Evolutionary conservation across 2,797 vertebrate genomes (phyloP), one percentile per base, ranked within the genome.

Genomic region (Cuculus canorus): DNA sequence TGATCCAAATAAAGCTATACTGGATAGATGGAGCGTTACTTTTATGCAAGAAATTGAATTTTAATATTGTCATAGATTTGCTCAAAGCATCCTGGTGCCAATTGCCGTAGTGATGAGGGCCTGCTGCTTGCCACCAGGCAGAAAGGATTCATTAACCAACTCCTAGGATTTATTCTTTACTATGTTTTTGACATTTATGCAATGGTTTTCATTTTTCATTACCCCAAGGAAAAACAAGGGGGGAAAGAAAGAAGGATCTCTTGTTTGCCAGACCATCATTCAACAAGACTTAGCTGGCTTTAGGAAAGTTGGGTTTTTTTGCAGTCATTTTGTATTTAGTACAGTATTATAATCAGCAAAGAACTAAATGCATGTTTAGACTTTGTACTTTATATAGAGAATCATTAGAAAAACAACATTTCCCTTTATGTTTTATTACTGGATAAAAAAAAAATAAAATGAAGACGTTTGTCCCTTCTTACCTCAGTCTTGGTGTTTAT

Each of bases 141-240:
- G 60, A 78, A 85, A 93, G 71, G 88, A 96, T 96, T 96, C 96
- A 97, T 97, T 92, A 97, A 95, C 79, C 93, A 95, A 81, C 78
- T 94, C 90, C 92, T 93, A 96, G 96, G 91, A 95, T 97, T 97
- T 97, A 96, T 96, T 97, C 96, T 97, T 97, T 96, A 93, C 8
- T 18, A 92, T 70, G 88, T 90, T 97, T 96, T 93, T 93, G 95
- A 97, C 97, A 95, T 97, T 97, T 96, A 91, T 88, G 95, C 66
- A 92, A 72, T 76, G 83, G 95, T 96, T 96, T 91, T 97, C 93
- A 94, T 97, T 96, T 97, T 96, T 95, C 94, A 93, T 96, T 97
- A 97, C 94, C 94, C 88, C 75, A 93, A 96, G 96, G 96, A 91
- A 95, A 96, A 95, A 61, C 80, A 70, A 93, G 81, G n/a, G 13